phyloP scores from a whole-genome alignment of 2,888 invertebrate genomes.

The Drosophila anceps region DNA sequence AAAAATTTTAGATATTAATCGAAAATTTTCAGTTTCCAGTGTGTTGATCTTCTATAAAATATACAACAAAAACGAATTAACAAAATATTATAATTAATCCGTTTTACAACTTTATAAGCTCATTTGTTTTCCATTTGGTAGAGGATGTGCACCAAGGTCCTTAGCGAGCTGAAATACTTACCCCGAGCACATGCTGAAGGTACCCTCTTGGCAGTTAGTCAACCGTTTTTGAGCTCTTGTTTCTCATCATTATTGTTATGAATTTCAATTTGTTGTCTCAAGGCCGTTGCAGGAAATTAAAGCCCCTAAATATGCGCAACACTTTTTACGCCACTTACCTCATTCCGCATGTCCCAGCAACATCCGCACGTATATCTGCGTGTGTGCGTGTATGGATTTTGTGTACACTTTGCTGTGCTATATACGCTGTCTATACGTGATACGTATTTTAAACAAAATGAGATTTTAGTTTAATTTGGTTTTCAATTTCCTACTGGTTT shows the following conservation, averaged over 20 bases:
- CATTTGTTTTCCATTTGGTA: constrained; percentile 39
- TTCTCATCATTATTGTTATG: constrained; percentile 66
- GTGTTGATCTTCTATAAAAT: not conserved
- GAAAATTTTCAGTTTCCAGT: not conserved
- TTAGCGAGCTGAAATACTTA: not conserved
- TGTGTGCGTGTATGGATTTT: constrained; percentile 24
- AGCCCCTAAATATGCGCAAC: constrained; percentile 67
- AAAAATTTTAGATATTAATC: not conserved
- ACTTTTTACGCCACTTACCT: constrained; percentile 60
- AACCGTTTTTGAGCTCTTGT: constrained; percentile 24
- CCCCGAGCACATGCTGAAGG: not conserved
- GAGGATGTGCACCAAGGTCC: constrained; percentile 22
- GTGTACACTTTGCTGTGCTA: constrained; percentile 20
- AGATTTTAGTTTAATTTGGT: constrained; percentile 61
- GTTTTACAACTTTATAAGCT: constrained; percentile 28
- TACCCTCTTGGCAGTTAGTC: constrained; percentile 36
- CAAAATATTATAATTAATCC: not conserved
- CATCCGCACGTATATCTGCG: constrained; percentile 1
- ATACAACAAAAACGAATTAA: not conserved
- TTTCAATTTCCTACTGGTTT: constrained; percentile 74
- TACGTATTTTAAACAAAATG: constrained; percentile 64
- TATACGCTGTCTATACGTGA: constrained; percentile 70
- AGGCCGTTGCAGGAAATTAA: constrained; percentile 74
- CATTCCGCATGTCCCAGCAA: constrained; percentile 10
- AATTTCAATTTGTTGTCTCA: constrained; percentile 74